These are phyloP conservation scores for Heterotilapia buettikoferi DNA, from an alignment of 2,113 vertebrate species.

Conservation along the genomic window DNA sequence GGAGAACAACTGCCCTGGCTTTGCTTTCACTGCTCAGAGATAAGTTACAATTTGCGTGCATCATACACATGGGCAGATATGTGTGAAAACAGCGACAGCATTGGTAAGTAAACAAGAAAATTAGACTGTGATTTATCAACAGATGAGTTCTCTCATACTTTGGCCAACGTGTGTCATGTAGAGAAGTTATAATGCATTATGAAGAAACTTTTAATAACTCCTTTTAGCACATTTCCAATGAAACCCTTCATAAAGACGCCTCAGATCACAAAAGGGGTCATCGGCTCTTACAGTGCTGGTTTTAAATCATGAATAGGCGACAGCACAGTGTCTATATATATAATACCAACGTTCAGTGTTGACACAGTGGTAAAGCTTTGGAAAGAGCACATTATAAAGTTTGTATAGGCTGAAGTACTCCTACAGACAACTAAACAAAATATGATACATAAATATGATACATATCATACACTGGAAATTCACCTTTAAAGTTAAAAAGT, in stretches of 20 bases:
- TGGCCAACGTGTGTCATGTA: background rate
- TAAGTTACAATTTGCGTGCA: background rate
- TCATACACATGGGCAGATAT: background rate
- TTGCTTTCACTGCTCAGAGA: background rate
- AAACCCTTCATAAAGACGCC: background rate
- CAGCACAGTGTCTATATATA: background rate
- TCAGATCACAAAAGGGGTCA: background rate
- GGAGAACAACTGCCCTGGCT: background rate
- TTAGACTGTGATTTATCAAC: background rate
- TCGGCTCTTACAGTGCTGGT: background rate
- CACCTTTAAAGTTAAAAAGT: background rate
- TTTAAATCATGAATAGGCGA: background rate
- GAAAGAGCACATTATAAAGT: background rate
- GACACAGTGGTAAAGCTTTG: background rate
- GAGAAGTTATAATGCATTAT: background rate
- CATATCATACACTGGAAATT: background rate
- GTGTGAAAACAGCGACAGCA: background rate
- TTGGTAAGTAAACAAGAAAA: background rate
- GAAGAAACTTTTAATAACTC: background rate
- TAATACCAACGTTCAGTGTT: background rate
- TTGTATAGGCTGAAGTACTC: background rate
- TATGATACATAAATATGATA: background rate
- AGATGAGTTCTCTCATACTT: background rate
- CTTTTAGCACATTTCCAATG: background rate
- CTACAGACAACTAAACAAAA: background rate